Evolutionary conservation across 2,888 invertebrate species (phyloP), one percentile per base, ranked within the genome.

Genomic region (Ligdia adustata): DNA sequence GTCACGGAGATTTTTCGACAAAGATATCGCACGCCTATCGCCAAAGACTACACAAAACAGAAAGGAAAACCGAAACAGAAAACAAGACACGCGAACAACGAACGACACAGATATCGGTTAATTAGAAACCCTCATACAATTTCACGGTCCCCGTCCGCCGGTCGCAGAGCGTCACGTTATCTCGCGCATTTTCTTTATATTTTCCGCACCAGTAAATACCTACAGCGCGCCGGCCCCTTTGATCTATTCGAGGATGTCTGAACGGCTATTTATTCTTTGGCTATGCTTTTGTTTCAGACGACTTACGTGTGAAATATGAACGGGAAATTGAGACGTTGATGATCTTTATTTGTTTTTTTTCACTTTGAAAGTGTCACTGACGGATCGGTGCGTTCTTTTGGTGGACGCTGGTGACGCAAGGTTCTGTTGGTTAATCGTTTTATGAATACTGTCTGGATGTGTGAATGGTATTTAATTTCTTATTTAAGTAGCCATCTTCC

Each of bases 161-260:
- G 46, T 52, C 50, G 40, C 54, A 45, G 38, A 40, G 18, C 49
- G 49, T 45, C 28, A 35, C 35, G 38, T 47, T 34, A 52, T 48
- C 50, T 66, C 52, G 52, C 57, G 27, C 47, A 46, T 57, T 55
- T 57, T 59, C 56, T 56, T 55, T 52, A 56, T 32, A 54, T 50
- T 54, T 59, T 56, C 54, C 50, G 57, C 55, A 48, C 57, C 41
- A 49, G 49, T 55, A 55, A 53, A 27, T 44, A 35, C 43, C 48
- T 41, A 37, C 39, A 2, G 6, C 16, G 16, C 3, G 33, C 39
- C 35, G 31, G 27, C 26, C 33, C 15, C 53, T 60, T 60, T 57
- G 57, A 57, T 57, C 57, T 60, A 57, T 54, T 55, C 45, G 42
- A 47, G 45, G 50, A 34, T 26, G 58, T 53, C 51, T 47, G 40